Evolutionary conservation across 2,797 vertebrate genomes (phyloP).

Genomic region (Schizopygopsis malacanthus): DNA sequence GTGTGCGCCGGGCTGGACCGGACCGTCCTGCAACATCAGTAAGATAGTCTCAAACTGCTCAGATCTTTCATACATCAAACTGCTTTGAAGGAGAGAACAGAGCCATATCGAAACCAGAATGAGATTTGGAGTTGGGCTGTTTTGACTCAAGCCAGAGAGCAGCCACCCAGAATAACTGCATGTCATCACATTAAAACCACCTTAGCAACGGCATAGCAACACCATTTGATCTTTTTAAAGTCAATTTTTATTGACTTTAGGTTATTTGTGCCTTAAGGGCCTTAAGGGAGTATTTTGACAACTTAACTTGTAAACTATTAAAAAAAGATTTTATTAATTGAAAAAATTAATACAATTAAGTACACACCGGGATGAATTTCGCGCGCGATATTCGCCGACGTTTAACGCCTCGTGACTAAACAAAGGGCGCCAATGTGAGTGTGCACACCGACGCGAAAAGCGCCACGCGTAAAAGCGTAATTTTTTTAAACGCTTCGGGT

Average conservation of each 20-base stretch:
- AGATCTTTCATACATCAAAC: background rate
- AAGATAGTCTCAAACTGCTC: constrained; percentile 67
- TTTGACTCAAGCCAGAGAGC: background rate
- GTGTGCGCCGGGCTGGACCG: constrained; percentile 91
- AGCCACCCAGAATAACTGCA: background rate
- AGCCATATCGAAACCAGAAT: background rate
- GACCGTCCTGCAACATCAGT: constrained; percentile 91
- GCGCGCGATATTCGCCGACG: too few relatives aligned
- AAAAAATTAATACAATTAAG: too few relatives aligned
- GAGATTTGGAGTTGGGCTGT: background rate
- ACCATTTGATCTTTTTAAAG: background rate
- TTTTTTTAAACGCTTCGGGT: too few relatives aligned
- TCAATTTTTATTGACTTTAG: too few relatives aligned
- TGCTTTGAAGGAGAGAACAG: background rate
- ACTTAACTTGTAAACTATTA: too few relatives aligned
- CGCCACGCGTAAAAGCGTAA: too few relatives aligned
- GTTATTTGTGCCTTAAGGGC: background rate
- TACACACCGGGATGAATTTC: too few relatives aligned
- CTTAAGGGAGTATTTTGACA: too few relatives aligned
- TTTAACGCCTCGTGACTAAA: too few relatives aligned
- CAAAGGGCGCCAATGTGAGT: too few relatives aligned
- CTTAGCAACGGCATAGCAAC: background rate
- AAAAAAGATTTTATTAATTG: too few relatives aligned
- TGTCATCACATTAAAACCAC: background rate
- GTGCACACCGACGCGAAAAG: too few relatives aligned